Base-by-base conservation (phyloP, 2,113 vertebrate species). In the Anolis sagrei region DNA sequence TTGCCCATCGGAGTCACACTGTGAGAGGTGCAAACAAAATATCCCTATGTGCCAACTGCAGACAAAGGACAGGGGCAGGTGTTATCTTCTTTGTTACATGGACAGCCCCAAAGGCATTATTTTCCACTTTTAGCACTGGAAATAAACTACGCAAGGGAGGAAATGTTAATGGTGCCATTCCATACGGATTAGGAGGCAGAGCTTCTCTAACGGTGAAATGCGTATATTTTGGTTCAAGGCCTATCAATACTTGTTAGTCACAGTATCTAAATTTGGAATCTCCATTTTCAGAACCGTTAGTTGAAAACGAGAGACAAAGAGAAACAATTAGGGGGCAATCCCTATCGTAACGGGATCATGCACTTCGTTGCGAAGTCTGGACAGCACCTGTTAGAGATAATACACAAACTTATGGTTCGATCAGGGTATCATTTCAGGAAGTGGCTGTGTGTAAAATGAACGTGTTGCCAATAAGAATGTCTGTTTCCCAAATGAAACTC, bases 91-190 rank as follows among this genome's bases (percentile, higher is more conserved):
- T 36, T 62, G 62, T 68, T 76, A 68, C 44, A 9, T 51, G 73
- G 82, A 68, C 29, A 68, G 44, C 32, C 27, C 8, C 7, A 32
- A 62, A 62, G 49, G 68, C n/a, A 14, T 34, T 84, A 54, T 68
- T 84, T 84, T 77, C 74, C 75, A 70, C 34, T 34, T 69, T 77
- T n/a, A 27, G 44, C 74, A 58, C 18, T 58, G 83, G 75, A 84
- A 84, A 84, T 27, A 69, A 54, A 84, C 82, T 68, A 51, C 49
- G 32, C 16, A 69, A 84, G 83, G 77, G 11, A 27, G 66, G 66
- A 23, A 64, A 78, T 21, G 34, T 36, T 78, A 78, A 78, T 54
- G 9, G 64, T 85, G 83, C 25, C 78, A 78, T 85, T 85, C 83
- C 64, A 21, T 48, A 32, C 2, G 16, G 64, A 69, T 70, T 70